Base-by-base conservation (phyloP, 2,797 vertebrate species). In the Pantherophis alleghaniensis region DNA sequence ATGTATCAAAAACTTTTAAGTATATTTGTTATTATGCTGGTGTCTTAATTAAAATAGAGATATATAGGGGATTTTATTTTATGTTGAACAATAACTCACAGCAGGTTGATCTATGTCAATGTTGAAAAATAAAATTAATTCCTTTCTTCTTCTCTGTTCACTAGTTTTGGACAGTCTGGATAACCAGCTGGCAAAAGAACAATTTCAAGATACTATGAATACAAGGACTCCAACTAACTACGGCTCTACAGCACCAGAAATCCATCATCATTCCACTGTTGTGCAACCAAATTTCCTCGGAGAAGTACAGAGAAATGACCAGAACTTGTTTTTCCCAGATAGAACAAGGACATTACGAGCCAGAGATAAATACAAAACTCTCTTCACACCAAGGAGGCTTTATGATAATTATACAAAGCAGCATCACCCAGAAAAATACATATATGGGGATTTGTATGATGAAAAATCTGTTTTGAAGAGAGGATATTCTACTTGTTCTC, bases 141-240 rank as follows among this genome's bases (percentile, higher is more conserved):
- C 88, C 94, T 14, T 61, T 14, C 88, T 74, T 96, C 26, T 89
- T 53, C 10, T 12, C 9, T n/a, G 1, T 90, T 56, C 55, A 13
- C 55, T 69, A 98, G 98, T 98, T 97, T 95, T 98, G 96, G 98
- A 96, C 94, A 98, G 97, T 92, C 95, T 98, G 96, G 98, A 98
- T 93, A 96, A 96, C 94, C 97, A 96, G 90, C 96, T 98, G 95
- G 98, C 97, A 90, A 97, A 97, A 96, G 98, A 98, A 91, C 98
- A 98, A 94, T 95, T 90, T 74, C 87, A 95, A 89, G 95, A 96
- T 26, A 60, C 89, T 16, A 18, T 89, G 91, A 97, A 95, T 18
- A 92, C 91, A 83, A 94, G 90, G 51, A 4, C 20, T 22, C 66
- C 97, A 79, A 55, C 92, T 47, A 91, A 93, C 94, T 94, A 90